phyloP scores from a whole-genome alignment of 2,113 vertebrate genomes.

The Rhinichthys klamathensis region DNA sequence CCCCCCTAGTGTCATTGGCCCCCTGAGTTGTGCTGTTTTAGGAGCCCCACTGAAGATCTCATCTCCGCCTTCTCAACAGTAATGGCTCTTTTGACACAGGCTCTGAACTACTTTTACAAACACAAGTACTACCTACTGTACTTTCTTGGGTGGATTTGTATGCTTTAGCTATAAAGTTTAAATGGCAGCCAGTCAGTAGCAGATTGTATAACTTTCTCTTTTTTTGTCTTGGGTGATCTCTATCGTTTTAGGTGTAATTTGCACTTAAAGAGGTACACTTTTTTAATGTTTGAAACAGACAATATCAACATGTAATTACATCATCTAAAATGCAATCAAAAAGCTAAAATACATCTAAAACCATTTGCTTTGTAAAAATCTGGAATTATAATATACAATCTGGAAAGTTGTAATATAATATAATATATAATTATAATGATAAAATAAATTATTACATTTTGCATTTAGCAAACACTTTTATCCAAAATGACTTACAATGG shows the following conservation, averaged over 20 bases:
- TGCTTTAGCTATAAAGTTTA: not conserved
- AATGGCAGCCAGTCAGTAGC: not conserved
- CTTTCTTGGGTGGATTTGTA: not conserved
- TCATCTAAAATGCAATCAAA: not conserved
- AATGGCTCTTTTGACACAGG: slow-evolving; percentile 27
- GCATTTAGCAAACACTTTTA: not conserved
- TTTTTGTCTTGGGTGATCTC: not conserved
- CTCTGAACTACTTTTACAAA: slow-evolving; percentile 2
- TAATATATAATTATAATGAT: too few species aligned
- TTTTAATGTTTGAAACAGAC: not conserved
- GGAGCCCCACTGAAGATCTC: slow-evolving; percentile 26
- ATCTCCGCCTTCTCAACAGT: slow-evolving; percentile 34
- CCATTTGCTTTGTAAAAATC: not conserved
- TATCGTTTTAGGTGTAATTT: not conserved
- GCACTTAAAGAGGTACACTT: not conserved
- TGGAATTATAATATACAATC: not conserved
- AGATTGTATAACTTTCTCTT: not conserved
- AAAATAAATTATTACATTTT: too few species aligned
- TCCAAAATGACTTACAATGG: too few species aligned
- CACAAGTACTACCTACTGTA: not conserved
- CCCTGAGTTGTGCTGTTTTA: slow-evolving; percentile 47
- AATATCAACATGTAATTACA: too few species aligned
- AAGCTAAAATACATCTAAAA: too few species aligned
- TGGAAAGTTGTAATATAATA: too few species aligned
- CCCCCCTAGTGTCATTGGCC: slow-evolving; percentile 31